Evolutionary conservation across 2,797 vertebrate species (phyloP).

Genomic region (Mus caroli): DNA sequence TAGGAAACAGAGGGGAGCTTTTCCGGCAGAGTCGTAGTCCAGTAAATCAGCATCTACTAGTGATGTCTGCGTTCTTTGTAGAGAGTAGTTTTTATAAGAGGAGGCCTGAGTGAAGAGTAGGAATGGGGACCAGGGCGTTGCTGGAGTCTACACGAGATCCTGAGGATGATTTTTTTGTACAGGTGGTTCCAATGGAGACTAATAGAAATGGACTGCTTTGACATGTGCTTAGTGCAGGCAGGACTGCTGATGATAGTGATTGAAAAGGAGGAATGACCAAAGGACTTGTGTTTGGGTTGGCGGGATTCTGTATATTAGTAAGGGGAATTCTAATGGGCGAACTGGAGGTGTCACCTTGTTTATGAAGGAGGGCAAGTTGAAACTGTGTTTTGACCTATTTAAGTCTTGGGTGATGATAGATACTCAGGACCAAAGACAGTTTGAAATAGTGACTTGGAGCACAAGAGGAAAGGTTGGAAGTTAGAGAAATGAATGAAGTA

Average conservation of each 20-base stretch:
- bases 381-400: constrained; percentile 42
- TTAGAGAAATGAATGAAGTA: constrained; percentile 6
- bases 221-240: not conserved
- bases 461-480: constrained; percentile 37
- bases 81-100: constrained; percentile 15
- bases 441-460: constrained; percentile 30
- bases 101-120: not conserved
- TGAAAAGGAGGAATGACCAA: constrained; percentile 9
- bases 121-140: not conserved
- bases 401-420: constrained; percentile 43
- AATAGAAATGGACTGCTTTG: not conserved
- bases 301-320: not conserved
- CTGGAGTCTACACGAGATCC: not conserved
- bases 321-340: constrained; percentile 41
- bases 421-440: constrained; percentile 23
- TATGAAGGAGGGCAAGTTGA: not conserved
- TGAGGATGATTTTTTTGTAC: constrained; percentile 19
- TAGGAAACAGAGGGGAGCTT: not conserved
- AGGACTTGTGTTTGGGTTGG: constrained; percentile 33
- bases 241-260: not conserved
- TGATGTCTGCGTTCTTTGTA: constrained; percentile 22
- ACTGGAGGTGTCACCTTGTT: constrained; percentile 26
- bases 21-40: not conserved
- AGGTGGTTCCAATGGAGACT: not conserved
- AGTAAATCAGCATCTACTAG: constrained; percentile 24